Conservation (phyloP, 2,797 vertebrate species). For the Sebastolobus alascanus region DNA sequence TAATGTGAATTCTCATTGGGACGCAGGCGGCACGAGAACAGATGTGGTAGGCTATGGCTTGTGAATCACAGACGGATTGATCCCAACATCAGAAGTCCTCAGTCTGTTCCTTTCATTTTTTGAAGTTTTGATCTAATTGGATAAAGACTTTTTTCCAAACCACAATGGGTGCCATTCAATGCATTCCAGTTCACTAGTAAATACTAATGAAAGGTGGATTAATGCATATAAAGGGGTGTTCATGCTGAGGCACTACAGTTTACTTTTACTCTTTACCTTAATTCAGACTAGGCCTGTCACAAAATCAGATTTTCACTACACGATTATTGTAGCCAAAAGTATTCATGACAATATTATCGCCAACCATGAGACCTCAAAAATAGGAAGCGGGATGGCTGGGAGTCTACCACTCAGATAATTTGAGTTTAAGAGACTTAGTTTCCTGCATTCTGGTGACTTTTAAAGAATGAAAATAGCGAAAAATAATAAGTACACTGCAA, state of each 20-base stretch:
- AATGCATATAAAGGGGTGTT: background rate
- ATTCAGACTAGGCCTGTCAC: background rate
- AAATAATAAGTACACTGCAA: too few species aligned
- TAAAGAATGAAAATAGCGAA: too few species aligned
- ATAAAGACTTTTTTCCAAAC: conserved; percentile 6
- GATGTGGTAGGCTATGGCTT: background rate
- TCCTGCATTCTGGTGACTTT: too few species aligned
- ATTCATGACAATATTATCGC: too few species aligned
- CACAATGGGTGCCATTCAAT: background rate
- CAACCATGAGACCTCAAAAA: too few species aligned
- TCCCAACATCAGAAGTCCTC: conserved; percentile 3
- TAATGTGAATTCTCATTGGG: conserved; percentile 20
- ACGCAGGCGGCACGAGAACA: conserved; percentile 14
- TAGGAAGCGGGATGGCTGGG: too few species aligned
- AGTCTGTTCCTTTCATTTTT: background rate
- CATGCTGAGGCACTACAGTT: background rate
- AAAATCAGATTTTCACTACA: too few species aligned
- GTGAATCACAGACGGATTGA: conserved; percentile 31
- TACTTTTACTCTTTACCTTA: background rate
- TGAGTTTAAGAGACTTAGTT: too few species aligned
- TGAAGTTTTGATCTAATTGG: conserved; percentile 12
- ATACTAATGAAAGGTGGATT: background rate
- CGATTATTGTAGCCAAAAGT: too few species aligned
- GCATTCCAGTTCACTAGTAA: background rate
- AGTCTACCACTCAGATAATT: too few species aligned